Conservation (phyloP, 2,797 vertebrate genomes). For the Perodicticus potto region DNA sequence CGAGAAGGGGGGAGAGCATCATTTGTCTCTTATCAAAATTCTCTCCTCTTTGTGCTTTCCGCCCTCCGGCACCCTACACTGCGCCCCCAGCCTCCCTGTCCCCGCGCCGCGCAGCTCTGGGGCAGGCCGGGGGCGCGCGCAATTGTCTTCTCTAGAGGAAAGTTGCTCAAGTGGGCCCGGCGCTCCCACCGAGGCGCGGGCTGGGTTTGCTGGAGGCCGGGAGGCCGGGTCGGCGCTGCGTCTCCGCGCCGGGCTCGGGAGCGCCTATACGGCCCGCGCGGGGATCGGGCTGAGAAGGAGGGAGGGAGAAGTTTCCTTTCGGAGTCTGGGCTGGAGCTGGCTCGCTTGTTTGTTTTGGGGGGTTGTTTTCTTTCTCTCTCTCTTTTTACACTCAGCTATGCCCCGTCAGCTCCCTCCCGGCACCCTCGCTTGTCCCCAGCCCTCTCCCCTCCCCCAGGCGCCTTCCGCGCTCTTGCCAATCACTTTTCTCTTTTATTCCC, state of each 20-base stretch:
- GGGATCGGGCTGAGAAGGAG: constrained; percentile 66
- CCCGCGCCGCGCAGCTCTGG: constrained; percentile 71
- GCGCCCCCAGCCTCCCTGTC: constrained; percentile 60
- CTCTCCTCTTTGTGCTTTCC: constrained; percentile 83
- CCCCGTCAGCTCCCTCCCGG: constrained; percentile 74
- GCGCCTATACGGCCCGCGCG: constrained; percentile 63
- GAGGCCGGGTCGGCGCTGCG: constrained; percentile 56
- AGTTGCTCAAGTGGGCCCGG: constrained; percentile 87
- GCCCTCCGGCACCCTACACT: constrained; percentile 34
- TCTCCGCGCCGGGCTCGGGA: constrained; percentile 60
- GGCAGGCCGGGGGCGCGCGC: constrained; percentile 81
- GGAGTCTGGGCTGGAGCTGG: constrained; percentile 74
- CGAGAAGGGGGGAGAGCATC: constrained; percentile 64
- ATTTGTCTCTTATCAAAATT: constrained; percentile 86
- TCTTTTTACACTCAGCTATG: constrained; percentile 69
- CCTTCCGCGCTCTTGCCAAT: constrained; percentile 85
- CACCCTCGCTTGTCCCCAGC: constrained; percentile 65
- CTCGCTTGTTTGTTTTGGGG: constrained; percentile 80
- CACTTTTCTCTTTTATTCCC: constrained; percentile 84
- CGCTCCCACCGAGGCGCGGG: constrained; percentile 51
- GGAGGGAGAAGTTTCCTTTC: constrained; percentile 81
- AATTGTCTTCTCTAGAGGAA: constrained; percentile 84
- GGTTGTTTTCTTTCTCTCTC: neutral
- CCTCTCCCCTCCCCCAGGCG: constrained; percentile 77
- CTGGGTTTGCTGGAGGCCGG: constrained; percentile 42